Evolutionary conservation across 1,140 invertebrate species (phyloP).

Genomic region (Ruditapes philippinarum): DNA sequence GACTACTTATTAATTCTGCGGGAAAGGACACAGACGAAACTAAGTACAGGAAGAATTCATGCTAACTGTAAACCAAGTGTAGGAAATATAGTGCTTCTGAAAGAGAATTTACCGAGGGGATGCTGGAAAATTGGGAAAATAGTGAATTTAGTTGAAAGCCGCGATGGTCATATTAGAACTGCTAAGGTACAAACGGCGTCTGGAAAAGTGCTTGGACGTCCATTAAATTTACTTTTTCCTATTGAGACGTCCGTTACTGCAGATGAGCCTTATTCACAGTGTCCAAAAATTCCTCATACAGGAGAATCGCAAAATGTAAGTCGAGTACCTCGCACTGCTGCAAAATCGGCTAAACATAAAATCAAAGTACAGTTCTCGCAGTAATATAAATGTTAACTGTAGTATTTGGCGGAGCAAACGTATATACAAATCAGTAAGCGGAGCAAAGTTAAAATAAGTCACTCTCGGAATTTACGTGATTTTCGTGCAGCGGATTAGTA

Average conservation of each 20-base stretch:
- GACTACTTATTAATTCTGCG: slow-evolving; percentile 50
- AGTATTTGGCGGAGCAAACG: too few species aligned
- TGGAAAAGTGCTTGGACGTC: slow-evolving; percentile 4
- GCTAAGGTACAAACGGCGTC: neutral
- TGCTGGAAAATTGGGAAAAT: slow-evolving; percentile 38
- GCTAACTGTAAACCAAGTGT: neutral
- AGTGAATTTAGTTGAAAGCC: neutral
- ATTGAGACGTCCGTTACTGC: neutral
- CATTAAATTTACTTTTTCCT: slow-evolving; percentile 13
- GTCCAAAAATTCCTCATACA: too few species aligned
- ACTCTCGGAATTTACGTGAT: too few species aligned
- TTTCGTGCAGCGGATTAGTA: too few species aligned
- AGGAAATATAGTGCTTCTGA: slow-evolving; percentile 24
- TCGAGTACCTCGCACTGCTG: too few species aligned
- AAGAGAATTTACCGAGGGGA: slow-evolving; percentile 34
- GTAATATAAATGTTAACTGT: too few species aligned
- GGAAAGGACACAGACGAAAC: slow-evolving; percentile 11
- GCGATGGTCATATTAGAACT: neutral
- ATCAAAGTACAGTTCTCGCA: too few species aligned
- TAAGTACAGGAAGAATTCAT: neutral
- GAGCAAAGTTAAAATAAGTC: too few species aligned
- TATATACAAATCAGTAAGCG: too few species aligned
- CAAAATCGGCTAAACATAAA: too few species aligned
- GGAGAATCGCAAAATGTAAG: too few species aligned
- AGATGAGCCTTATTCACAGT: neutral